Conservation (phyloP, 2,888 invertebrate species). For the Caenorhabditis imperialis region DNA sequence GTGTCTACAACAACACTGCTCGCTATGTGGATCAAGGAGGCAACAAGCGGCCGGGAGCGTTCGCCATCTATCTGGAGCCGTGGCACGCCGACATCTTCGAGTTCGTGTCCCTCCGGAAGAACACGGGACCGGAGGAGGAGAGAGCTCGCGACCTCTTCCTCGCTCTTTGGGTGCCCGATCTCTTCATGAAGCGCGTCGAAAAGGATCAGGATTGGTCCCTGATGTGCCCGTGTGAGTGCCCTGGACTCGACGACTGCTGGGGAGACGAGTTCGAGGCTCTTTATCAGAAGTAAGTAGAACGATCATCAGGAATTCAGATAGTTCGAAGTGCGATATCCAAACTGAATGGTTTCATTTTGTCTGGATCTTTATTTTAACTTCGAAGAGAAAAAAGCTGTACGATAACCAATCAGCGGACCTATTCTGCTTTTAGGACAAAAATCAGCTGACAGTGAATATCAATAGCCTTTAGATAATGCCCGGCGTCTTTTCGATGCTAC, state of each 20-base stretch:
- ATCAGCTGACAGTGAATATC: constrained; percentile 30
- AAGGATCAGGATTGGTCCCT: constrained; percentile 87
- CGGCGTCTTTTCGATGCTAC: background rate
- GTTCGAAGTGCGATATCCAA: constrained; percentile 39
- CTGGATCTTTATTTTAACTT: constrained; percentile 18
- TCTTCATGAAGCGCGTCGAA: constrained; percentile 90
- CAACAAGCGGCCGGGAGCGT: constrained; percentile 96
- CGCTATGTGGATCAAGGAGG: constrained; percentile 98
- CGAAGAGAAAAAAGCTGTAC: constrained; percentile 38
- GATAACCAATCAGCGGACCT: constrained; percentile 31
- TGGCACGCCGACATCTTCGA: constrained; percentile 98
- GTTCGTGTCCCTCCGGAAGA: constrained; percentile 93
- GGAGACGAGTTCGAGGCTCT: constrained; percentile 93
- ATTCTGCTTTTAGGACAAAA: constrained; percentile 33
- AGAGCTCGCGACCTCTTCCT: constrained; percentile 96
- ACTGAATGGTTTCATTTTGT: constrained; percentile 9
- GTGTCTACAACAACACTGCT: constrained; percentile 95
- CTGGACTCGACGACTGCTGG: constrained; percentile 92
- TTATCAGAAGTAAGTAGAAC: constrained; percentile 83
- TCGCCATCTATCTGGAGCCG: constrained; percentile 97
- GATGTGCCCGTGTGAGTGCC: constrained; percentile 95
- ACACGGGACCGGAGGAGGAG: constrained; percentile 90
- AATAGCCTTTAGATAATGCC: too few species aligned
- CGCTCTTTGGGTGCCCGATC: constrained; percentile 95
- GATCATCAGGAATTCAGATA: background rate